Evolutionary conservation across 1,140 invertebrate species (phyloP), one percentile per base, ranked within the genome.

Genomic region (Papilio machaon): DNA sequence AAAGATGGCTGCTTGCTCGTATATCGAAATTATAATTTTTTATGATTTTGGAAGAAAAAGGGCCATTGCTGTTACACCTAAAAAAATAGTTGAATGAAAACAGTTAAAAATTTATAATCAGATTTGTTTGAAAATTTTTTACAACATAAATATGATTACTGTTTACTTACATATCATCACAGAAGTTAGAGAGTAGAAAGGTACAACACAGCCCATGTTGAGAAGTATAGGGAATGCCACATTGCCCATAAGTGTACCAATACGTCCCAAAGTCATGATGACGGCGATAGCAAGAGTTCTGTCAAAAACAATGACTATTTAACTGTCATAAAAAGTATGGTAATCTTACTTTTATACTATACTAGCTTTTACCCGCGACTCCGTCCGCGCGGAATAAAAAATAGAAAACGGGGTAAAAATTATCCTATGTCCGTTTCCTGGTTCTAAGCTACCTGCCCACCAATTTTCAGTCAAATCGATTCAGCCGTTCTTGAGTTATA

Each of bases 111-210:
- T 2, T 17, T 9, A 8, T 5, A 58, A 19, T 4, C 13, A 15
- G 49, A 15, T 15, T 60, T 23, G 19, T 60, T 58, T 19, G 15
- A 17, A 58, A n/a, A n/a, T n/a, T n/a, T n/a, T n/a, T n/a, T n/a
- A n/a, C 7, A 23, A 64, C 2, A 9, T 10, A 60, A 64, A 3
- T 23, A 64, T 15, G 3, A 64, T 23, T 23, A 23, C 11, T 23
- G 76, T 73, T 81, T 82, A 91, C 95, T 95, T 89, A 95, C 95
- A 46, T 64, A 94, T 81, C 80, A 92, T 82, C 9, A 95, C 82
- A 10, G 83, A 86, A 23, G 90, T 84, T 30, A 95, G 74, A 0
- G 64, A 54, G 73, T 73, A 75, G n/a, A 82, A 82, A 4, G 75
- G 79, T 64, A 85, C 54, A 38, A 79, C 64, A 35, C 82, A 83